A percentile compares a stretch with the other conserved stretches of the same genome.
Conservation (phyloP, 2,797 vertebrate genomes). For the Neomorphus geoffroyi region DNA sequence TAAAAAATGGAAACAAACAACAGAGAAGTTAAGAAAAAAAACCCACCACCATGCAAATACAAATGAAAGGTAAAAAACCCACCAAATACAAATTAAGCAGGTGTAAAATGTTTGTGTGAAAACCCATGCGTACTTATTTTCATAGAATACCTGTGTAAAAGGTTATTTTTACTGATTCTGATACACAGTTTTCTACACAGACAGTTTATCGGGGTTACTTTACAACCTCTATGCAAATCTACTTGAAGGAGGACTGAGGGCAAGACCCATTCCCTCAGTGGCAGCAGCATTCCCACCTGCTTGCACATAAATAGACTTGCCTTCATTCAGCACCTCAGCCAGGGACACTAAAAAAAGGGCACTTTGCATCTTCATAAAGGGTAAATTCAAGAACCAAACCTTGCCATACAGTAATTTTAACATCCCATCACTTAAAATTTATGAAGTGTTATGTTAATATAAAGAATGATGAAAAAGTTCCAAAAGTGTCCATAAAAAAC, state of each 20-base stretch:
- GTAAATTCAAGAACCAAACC: background rate
- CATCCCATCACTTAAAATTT: background rate
- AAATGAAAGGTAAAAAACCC: background rate
- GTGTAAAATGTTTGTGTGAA: background rate
- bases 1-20: background rate
- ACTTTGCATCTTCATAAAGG: background rate
- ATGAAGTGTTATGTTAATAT: background rate
- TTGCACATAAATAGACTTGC: background rate
- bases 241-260: background rate
- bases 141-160: background rate
- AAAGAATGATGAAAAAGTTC: background rate
- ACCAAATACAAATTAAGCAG: background rate
- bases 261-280: background rate
- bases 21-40: background rate
- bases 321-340: background rate
- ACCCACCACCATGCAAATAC: background rate
- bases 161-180: background rate
- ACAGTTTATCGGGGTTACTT: background rate
- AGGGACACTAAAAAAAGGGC: background rate
- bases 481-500: background rate
- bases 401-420: background rate
- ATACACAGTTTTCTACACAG: background rate
- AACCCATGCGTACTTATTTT: background rate
- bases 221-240: background rate
- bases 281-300: background rate